Conservation (phyloP, 2,113 vertebrate genomes). For the Lipophrys pholis region DNA sequence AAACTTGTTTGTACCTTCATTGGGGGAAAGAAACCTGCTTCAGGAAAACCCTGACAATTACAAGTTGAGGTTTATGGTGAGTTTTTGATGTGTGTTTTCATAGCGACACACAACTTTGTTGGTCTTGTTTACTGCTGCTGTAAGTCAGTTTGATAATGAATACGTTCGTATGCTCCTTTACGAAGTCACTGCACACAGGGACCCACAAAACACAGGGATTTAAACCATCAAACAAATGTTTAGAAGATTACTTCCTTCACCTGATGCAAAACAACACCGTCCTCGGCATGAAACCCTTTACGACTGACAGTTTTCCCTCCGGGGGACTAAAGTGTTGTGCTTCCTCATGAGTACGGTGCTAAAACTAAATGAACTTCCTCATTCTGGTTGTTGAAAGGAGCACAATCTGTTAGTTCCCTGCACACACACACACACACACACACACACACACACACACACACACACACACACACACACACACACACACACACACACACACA, state of each 20-base stretch:
- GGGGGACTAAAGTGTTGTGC: background rate
- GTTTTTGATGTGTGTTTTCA: constrained; percentile 4
- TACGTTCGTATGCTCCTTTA: too few relatives aligned
- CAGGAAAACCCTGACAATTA: background rate
- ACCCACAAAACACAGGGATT: too few relatives aligned
- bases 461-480: constrained; percentile 1
- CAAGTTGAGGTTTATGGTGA: background rate
- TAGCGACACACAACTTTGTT: too few relatives aligned
- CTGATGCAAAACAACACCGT: background rate
- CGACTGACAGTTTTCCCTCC: too few relatives aligned
- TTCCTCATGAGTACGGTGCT: background rate
- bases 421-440: background rate
- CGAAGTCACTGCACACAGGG: too few relatives aligned
- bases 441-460: background rate
- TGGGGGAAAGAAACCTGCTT: background rate
- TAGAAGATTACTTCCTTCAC: background rate
- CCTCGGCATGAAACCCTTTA: background rate
- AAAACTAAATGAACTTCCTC: background rate
- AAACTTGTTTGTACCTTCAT: too few relatives aligned
- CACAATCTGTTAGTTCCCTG: constrained; percentile 9
- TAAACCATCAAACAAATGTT: background rate
- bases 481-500: background rate
- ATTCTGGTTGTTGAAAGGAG: constrained; percentile 13
- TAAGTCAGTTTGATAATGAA: too few relatives aligned
- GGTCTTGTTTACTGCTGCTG: too few relatives aligned